Evolutionary conservation across 2,888 invertebrate species (phyloP).

Genomic region (Dysmachus trigonus): DNA sequence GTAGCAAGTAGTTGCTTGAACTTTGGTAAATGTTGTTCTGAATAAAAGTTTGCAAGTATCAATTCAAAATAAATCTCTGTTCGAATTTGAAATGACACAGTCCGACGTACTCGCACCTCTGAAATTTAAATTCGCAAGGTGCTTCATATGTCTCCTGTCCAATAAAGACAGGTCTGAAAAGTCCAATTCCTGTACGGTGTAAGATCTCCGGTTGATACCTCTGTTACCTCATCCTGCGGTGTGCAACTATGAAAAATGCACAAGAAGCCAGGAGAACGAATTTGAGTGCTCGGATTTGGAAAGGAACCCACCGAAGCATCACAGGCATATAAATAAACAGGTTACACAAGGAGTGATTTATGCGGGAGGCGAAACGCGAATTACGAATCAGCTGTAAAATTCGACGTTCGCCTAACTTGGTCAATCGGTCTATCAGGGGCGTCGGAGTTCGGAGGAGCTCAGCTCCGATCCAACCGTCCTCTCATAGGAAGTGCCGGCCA

Average conservation of each 20-base stretch:
- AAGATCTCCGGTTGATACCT: neutral
- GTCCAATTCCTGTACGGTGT: neutral
- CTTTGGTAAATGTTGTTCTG: neutral
- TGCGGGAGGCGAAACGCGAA: constrained; percentile 3
- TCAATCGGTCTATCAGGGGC: neutral
- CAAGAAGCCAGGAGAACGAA: neutral
- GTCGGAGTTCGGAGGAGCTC: neutral
- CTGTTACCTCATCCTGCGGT: neutral
- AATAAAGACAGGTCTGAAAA: neutral
- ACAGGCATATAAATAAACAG: neutral
- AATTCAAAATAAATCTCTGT: neutral
- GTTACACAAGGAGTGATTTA: constrained; percentile 22
- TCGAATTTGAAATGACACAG: neutral
- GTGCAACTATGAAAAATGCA: neutral
- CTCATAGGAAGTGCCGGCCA: constrained; percentile 26
- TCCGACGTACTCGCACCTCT: neutral
- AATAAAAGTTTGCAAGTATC: neutral
- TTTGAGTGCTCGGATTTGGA: neutral
- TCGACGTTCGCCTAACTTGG: constrained; percentile 13
- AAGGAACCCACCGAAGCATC: neutral
- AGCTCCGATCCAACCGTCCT: neutral
- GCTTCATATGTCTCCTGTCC: neutral
- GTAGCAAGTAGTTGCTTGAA: neutral
- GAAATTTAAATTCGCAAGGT: neutral
- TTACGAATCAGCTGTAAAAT: neutral